A percentile compares a stretch with the other conserved stretches of the same genome.
phyloP scores from a whole-genome alignment of 2,797 vertebrate genomes.

The Lacerta agilis region DNA sequence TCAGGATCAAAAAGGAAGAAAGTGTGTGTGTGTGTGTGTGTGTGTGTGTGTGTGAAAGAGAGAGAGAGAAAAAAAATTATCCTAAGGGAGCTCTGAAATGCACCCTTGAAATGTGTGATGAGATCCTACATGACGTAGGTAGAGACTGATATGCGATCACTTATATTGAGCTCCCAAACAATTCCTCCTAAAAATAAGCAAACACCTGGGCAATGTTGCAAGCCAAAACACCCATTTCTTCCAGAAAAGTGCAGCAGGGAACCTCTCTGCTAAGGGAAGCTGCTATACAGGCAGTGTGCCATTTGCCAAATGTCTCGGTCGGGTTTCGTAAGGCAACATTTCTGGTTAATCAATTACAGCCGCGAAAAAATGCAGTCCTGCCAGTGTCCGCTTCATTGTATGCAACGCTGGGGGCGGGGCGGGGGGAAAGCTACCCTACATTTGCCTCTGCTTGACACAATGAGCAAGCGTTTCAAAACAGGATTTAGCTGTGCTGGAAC shows the following conservation, averaged over 20 bases:
- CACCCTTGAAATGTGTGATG: not conserved
- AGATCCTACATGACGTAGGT: not conserved
- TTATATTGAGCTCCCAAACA: constrained; percentile 1
- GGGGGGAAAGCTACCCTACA: constrained; percentile 6
- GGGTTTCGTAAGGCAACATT: constrained; percentile 29
- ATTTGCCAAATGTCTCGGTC: constrained; percentile 49
- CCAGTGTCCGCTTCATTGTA: constrained; percentile 32
- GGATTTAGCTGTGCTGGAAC: constrained; percentile 28
- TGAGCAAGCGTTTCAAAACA: not conserved
- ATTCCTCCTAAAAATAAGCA: constrained; percentile 6
- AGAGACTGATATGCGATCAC: not conserved
- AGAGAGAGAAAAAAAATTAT: not conserved
- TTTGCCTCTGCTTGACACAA: constrained; percentile 11
- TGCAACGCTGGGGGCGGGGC: not conserved
- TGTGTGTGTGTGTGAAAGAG: not conserved
- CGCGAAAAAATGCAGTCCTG: constrained; percentile 16
- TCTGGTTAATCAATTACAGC: constrained; percentile 55
- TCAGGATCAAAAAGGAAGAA: not conserved
- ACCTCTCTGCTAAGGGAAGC: constrained; percentile 47
- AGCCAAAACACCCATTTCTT: constrained; percentile 9
- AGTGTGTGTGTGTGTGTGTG: no score
- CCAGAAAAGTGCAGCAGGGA: constrained; percentile 42
- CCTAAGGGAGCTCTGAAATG: not conserved
- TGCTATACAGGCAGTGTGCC: not conserved
- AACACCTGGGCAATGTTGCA: constrained; percentile 1